These are phyloP conservation scores for Blastobasis lacticolella DNA, from an alignment of 2,888 invertebrate genomes.

Conservation along the genomic window DNA sequence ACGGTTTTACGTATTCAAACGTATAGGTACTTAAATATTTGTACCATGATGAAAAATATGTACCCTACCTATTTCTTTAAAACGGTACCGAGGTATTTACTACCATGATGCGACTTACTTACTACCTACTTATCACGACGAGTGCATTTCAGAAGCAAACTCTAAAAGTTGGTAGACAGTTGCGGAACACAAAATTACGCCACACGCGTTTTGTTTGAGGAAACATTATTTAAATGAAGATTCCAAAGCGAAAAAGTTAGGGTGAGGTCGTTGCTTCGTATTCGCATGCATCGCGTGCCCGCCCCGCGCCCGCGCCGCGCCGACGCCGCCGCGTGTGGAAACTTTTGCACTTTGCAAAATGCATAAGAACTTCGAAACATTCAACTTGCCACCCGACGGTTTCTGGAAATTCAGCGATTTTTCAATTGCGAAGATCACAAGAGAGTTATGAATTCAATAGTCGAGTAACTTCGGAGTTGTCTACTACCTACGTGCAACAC, in stretches of 20 bases:
- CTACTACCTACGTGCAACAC: too few species aligned
- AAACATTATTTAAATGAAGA: constrained; percentile 52
- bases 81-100: too few species aligned
- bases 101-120: too few species aligned
- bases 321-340: constrained; percentile 41
- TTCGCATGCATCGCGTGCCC: constrained; percentile 48
- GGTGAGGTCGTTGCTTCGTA: constrained; percentile 31
- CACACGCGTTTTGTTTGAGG: constrained; percentile 39
- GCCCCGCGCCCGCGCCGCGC: constrained; percentile 39
- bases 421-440: not conserved
- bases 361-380: constrained; percentile 53
- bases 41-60: too few species aligned
- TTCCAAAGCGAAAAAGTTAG: constrained; percentile 49
- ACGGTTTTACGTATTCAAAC: too few species aligned
- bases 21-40: too few species aligned
- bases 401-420: not conserved
- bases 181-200: constrained; percentile 27
- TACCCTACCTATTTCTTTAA: too few species aligned
- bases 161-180: constrained; percentile 19
- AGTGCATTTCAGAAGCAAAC: constrained; percentile 7
- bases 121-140: too few species aligned
- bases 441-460: too few species aligned
- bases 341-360: constrained; percentile 63
- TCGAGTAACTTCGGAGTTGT: too few species aligned
- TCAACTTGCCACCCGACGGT: constrained; percentile 33